Conservation (phyloP, 2,888 invertebrate species). For the Leptopilina myrica region DNA sequence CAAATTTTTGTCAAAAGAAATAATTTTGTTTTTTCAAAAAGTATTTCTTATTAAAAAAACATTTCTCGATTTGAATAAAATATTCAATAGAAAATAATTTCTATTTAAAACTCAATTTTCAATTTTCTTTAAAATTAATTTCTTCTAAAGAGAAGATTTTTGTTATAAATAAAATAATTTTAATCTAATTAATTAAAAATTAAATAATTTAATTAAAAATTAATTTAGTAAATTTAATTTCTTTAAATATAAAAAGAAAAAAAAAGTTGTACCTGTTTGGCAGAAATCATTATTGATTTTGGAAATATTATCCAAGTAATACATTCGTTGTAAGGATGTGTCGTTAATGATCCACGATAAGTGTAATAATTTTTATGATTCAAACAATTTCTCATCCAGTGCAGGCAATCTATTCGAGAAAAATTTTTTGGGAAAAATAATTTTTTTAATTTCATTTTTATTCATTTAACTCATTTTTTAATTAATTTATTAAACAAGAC, state of each 20-base stretch:
- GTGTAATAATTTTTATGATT: slow-evolving; percentile 59
- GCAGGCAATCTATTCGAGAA: slow-evolving; percentile 59
- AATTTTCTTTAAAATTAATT: too few relatives aligned
- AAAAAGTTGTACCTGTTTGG: slow-evolving; percentile 59
- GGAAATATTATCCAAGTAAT: slow-evolving; percentile 68
- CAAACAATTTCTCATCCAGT: slow-evolving; percentile 62
- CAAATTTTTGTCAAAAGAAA: neutral
- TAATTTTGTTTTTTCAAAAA: too few relatives aligned
- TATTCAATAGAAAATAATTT: too few relatives aligned
- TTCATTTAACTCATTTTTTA: too few relatives aligned
- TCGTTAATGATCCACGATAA: slow-evolving; percentile 64
- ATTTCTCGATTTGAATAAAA: too few relatives aligned
- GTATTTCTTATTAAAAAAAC: too few relatives aligned
- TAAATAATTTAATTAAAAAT: neutral
- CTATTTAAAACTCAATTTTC: too few relatives aligned
- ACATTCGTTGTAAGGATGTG: slow-evolving; percentile 57
- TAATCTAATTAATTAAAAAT: too few relatives aligned
- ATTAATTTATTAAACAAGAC: neutral
- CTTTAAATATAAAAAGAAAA: neutral
- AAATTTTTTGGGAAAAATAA: neutral
- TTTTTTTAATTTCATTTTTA: neutral
- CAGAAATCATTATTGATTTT: slow-evolving; percentile 58
- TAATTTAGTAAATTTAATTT: slow-evolving; percentile 7
- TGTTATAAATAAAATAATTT: too few relatives aligned
- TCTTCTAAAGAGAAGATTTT: neutral